These are phyloP conservation scores for Sminthopsis crassicaudata DNA, from an alignment of 2,113 vertebrate genomes.

Conservation along the genomic window DNA sequence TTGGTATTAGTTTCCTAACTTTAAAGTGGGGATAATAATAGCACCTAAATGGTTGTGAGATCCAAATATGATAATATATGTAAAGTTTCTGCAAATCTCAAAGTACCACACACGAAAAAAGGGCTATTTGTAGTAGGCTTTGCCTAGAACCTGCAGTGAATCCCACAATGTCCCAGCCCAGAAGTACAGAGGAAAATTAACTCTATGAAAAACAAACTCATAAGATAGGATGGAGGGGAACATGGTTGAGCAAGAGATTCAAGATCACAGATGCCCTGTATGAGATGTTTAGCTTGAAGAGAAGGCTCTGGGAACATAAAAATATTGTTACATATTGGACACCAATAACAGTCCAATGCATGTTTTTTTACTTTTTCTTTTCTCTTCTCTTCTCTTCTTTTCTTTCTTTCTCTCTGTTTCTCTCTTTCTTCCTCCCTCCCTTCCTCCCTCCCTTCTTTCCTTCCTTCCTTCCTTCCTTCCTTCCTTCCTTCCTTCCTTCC, in stretches of 20 bases:
- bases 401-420: too few species aligned
- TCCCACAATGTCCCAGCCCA: not conserved
- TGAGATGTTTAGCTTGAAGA: not conserved
- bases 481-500: too few species aligned
- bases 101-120: not conserved
- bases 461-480: too few species aligned
- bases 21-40: not conserved
- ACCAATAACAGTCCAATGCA: not conserved
- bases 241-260: not conserved
- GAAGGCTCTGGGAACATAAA: not conserved
- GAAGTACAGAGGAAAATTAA: too few species aligned
- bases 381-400: too few species aligned
- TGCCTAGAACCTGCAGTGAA: not conserved
- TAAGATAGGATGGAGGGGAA: not conserved
- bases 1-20: not conserved
- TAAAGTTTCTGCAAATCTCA: not conserved
- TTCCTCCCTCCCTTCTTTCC: too few species aligned
- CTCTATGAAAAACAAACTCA: too few species aligned
- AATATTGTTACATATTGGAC: too few species aligned
- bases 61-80: not conserved
- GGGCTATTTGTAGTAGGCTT: not conserved
- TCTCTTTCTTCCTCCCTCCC: too few species aligned
- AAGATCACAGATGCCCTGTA: not conserved
- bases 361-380: not conserved
- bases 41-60: not conserved